Evolutionary conservation across 1,140 invertebrate genomes (phyloP).

Genomic region (Solen grandis): DNA sequence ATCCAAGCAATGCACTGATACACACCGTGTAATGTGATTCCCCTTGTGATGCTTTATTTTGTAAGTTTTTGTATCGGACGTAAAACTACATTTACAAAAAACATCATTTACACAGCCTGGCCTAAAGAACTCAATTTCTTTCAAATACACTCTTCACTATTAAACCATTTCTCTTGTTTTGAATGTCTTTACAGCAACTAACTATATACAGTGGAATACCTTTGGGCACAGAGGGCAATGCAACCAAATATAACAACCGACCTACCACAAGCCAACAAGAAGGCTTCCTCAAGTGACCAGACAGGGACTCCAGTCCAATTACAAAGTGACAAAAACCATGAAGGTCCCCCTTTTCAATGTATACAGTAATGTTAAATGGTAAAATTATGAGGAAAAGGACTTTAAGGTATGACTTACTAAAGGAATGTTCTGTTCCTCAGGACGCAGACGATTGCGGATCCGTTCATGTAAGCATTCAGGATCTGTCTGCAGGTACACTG

Average conservation of each 20-base stretch:
- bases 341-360: not conserved
- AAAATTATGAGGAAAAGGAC: not conserved
- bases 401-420: slow-evolving; percentile 19
- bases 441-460: slow-evolving; percentile 9
- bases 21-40: not conserved
- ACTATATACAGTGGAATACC: too few species aligned
- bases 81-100: not conserved
- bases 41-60: not conserved
- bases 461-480: slow-evolving; percentile 44
- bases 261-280: not conserved
- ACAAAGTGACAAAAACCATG: not conserved
- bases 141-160: not conserved
- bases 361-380: not conserved
- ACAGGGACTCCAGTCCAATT: too few species aligned
- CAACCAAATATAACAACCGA: not conserved
- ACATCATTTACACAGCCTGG: not conserved
- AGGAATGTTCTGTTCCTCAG: slow-evolving; percentile 50
- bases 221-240: not conserved
- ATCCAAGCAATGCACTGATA: too few species aligned
- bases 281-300: not conserved
- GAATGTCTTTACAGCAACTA: too few species aligned
- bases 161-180: too few species aligned
- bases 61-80: not conserved
- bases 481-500: slow-evolving; percentile 44
- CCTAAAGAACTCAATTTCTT: not conserved